Percentiles rank a stretch among this genome's conserved stretches.
Conservation (phyloP, 2,888 invertebrate genomes). For the Theodoxus fluviatilis region DNA sequence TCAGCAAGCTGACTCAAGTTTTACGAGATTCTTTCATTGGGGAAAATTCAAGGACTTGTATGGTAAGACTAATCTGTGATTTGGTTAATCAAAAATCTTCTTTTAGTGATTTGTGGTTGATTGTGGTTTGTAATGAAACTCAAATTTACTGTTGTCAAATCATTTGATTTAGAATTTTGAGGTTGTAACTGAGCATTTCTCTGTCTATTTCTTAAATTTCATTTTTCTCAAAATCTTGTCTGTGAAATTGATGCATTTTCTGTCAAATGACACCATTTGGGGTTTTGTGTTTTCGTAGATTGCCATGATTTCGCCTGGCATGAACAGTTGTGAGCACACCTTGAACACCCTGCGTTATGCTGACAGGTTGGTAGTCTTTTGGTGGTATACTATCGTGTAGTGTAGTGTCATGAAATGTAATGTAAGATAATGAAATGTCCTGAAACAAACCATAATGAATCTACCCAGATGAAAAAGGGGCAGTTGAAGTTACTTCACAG, state of each 20-base stretch:
- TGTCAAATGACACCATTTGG: neutral
- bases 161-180: too few relatives aligned
- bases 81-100: neutral
- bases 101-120: neutral
- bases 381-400: too few relatives aligned
- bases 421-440: too few relatives aligned
- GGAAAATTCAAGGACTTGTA: conserved; percentile 96
- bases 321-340: conserved; percentile 96
- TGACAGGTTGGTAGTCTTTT: conserved; percentile 75
- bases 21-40: conserved; percentile 97
- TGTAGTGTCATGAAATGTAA: too few relatives aligned
- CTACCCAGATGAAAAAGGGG: too few relatives aligned
- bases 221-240: neutral
- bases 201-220: too few relatives aligned
- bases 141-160: too few relatives aligned
- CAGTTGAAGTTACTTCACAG: too few relatives aligned
- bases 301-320: conserved; percentile 98
- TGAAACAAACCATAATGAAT: too few relatives aligned
- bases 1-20: conserved; percentile 95
- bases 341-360: conserved; percentile 97
- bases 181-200: too few relatives aligned
- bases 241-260: neutral
- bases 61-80: conserved; percentile 70
- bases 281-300: conserved; percentile 70
- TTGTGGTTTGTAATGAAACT: neutral